Conservation (phyloP, 1,140 invertebrate species). For the Belonocnema kinseyi region DNA sequence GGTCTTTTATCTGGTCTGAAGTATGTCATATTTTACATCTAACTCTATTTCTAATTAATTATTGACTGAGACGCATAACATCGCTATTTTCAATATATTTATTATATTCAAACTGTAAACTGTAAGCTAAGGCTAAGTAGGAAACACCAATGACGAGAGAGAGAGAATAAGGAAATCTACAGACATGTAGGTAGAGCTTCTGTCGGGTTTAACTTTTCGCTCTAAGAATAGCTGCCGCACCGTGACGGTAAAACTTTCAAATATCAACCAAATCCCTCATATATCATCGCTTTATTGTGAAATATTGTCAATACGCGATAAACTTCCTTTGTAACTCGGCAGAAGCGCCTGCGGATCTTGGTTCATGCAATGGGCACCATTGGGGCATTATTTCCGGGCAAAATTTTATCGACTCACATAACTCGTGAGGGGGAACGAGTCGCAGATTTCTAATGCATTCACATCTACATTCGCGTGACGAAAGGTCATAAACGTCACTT, state of each 20-base stretch:
- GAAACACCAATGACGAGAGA: no score
- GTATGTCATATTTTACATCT: no score
- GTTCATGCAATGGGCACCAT: conserved; percentile 21
- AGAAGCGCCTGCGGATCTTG: not conserved
- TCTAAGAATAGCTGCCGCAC: conserved; percentile 42
- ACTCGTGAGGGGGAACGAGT: not conserved
- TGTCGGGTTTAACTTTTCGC: conserved; percentile 43
- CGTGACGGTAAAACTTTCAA: conserved; percentile 43
- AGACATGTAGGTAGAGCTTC: not conserved
- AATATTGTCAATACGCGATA: conserved; percentile 53
- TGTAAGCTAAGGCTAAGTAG: no score
- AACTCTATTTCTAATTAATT: no score
- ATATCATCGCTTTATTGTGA: conserved; percentile 46
- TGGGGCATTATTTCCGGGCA: conserved; percentile 1
- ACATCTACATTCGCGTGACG: conserved; percentile 23
- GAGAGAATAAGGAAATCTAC: not conserved
- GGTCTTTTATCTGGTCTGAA: no score
- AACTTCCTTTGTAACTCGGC: conserved; percentile 29
- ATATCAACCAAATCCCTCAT: conserved; percentile 46
- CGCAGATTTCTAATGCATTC: conserved; percentile 24
- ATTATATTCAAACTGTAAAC: no score
- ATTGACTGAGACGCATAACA: no score
- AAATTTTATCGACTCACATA: conserved; percentile 18
- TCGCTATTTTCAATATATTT: no score
- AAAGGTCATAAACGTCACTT: conserved; percentile 29